Conservation (phyloP, 2,888 invertebrate genomes). For the Acanthacorydalis orientalis region DNA sequence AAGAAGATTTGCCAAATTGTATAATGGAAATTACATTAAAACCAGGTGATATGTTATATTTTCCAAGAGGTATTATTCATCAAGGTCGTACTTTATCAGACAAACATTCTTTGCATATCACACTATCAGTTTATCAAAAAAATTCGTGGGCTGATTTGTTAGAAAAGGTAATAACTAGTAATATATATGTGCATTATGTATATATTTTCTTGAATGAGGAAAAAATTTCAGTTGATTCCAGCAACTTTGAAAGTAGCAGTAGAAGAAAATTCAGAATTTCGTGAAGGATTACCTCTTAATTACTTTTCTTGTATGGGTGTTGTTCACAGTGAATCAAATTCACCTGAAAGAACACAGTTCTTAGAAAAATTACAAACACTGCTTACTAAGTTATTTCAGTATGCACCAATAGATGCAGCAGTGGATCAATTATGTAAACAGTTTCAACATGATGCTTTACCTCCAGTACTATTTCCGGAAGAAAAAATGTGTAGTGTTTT, state of each 20-base stretch:
- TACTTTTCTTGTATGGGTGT: constrained; percentile 60
- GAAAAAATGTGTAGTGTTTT: constrained; percentile 56
- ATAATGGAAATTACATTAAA: constrained; percentile 62
- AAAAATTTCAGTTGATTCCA: constrained; percentile 39
- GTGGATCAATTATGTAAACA: constrained; percentile 76
- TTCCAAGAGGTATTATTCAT: constrained; percentile 78
- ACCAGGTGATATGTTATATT: constrained; percentile 84
- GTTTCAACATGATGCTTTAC: constrained; percentile 74
- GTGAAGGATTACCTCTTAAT: constrained; percentile 59
- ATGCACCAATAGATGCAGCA: constrained; percentile 52
- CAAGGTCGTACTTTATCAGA: constrained; percentile 66
- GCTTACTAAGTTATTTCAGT: constrained; percentile 35
- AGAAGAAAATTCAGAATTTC: constrained; percentile 48
- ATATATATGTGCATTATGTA: neutral
- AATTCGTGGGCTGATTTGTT: constrained; percentile 82
- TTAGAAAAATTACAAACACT: constrained; percentile 33
- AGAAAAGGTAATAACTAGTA: constrained; percentile 37
- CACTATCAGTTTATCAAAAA: constrained; percentile 80
- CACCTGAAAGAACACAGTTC: constrained; percentile 29
- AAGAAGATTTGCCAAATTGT: constrained; percentile 58
- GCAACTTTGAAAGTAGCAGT: constrained; percentile 57
- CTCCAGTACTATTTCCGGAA: constrained; percentile 52
- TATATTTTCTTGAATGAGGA: neutral
- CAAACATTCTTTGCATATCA: constrained; percentile 84
- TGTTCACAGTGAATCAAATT: constrained; percentile 27